Evolutionary conservation across 2,888 invertebrate species (phyloP), one percentile per base, ranked within the genome.

Genomic region (Sphaeridia pumilis): DNA sequence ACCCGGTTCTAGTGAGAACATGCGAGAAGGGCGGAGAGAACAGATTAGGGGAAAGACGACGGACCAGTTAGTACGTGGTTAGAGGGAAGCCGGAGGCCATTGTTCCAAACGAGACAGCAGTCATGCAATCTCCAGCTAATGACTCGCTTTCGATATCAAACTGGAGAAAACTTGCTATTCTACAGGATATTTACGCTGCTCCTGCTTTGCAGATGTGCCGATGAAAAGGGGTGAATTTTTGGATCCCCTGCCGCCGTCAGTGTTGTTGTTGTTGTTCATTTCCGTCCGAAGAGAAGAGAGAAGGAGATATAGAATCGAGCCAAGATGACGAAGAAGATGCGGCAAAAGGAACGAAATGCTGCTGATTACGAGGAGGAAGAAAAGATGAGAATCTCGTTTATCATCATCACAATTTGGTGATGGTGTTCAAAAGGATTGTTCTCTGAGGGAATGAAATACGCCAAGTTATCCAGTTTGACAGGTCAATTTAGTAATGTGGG

Each of bases 401-500:
- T 38, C 38, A 38, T 38, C 38, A 14, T 38, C 38, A 38, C 17
- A 14, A 7, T 17, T 38, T 5, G 38, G 38, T 17, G 38, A 38
- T 14, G 20, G 20, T 38, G 24, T 43, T 43, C 43, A 12, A 43
- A 12, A 4, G 24, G 10, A 5, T 43, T 5, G 4, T 12, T 44
- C 44, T 10, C 44, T 44, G 4, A 12, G 20, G 17, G 22, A 20
- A 12, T 7, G 22, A 20, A 44, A 10, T n/a, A n/a, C 24, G 17
- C 17, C 51, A 51, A 44, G 45, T 51, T 51, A 51, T 31, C 58
- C 58, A 49, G 61, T 65, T 61, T 65, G 65, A 65, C 65, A 65
- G 63, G 63, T 65, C 65, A 63, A 65, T 65, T 65, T 60, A 59
- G 58, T 54, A 54, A 56, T 58, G 57, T 55, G 60, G 64, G 60